These are phyloP conservation scores for Muscicapa striata DNA, from an alignment of 2,797 vertebrate genomes.

Conservation along the genomic window DNA sequence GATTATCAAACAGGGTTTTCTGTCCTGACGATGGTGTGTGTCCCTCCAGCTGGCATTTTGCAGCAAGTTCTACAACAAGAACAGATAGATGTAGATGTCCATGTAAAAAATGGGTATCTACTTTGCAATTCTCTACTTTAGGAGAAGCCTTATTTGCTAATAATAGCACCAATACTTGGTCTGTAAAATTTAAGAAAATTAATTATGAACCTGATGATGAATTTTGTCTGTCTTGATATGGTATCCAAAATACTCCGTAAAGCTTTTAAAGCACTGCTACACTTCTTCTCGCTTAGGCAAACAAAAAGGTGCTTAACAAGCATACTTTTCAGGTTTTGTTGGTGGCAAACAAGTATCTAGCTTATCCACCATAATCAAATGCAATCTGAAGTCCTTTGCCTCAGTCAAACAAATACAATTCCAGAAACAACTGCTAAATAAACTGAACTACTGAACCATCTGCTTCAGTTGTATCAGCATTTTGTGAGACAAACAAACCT, in stretches of 20 bases:
- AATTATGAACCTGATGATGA: background rate
- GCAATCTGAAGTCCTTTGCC: constrained; percentile 20
- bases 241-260: background rate
- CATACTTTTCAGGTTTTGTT: background rate
- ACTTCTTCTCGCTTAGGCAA: background rate
- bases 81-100: background rate
- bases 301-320: background rate
- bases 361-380: background rate
- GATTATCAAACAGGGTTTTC: background rate
- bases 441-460: constrained; percentile 21
- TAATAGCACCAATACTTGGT: background rate
- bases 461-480: constrained; percentile 44
- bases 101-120: background rate
- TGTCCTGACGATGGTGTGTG: background rate
- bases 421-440: constrained; percentile 46
- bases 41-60: background rate
- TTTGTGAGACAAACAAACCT: constrained; percentile 40
- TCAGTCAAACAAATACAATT: background rate
- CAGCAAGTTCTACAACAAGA: background rate
- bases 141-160: background rate
- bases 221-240: background rate
- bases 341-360: background rate
- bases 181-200: background rate
- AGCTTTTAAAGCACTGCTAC: background rate
- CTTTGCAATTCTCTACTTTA: background rate